phyloP scores from a whole-genome alignment of 2,113 vertebrate genomes.

The Oncorhynchus clarkii region DNA sequence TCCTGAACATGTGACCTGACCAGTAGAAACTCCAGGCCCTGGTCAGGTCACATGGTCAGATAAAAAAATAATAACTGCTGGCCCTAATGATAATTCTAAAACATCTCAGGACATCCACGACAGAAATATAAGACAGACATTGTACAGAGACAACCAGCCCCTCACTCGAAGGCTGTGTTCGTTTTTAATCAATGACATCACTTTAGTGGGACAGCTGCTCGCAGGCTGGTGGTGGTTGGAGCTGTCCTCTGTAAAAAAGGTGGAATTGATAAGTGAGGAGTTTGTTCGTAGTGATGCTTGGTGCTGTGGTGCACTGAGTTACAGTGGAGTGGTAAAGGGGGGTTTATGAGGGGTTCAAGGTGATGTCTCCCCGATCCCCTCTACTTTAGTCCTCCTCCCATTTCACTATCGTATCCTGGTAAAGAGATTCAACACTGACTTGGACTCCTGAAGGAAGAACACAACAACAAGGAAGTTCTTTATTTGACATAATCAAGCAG shows the following conservation, averaged over 20 bases:
- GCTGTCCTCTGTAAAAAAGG: conserved; percentile 32
- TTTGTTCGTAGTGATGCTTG: conserved; percentile 4
- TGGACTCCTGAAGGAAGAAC: conserved; percentile 71
- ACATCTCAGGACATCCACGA: conserved; percentile 62
- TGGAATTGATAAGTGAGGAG: neutral
- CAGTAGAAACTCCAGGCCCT: too few relatives aligned
- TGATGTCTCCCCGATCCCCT: neutral
- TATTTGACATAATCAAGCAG: neutral
- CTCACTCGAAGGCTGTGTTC: conserved; percentile 25
- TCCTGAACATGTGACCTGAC: too few relatives aligned
- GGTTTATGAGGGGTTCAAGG: neutral
- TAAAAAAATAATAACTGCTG: neutral
- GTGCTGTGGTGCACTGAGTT: conserved; percentile 6
- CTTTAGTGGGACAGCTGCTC: conserved; percentile 39
- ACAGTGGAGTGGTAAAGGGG: conserved; percentile 12
- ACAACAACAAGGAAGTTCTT: neutral
- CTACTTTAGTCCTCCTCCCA: conserved; percentile 5
- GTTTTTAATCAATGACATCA: conserved; percentile 27
- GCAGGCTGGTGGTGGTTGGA: conserved; percentile 12
- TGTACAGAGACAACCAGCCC: conserved; percentile 49
- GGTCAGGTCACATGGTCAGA: too few relatives aligned
- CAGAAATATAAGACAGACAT: conserved; percentile 39
- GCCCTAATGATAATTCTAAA: conserved; percentile 36
- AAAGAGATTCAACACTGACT: conserved; percentile 81
- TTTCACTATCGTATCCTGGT: conserved; percentile 77